phyloP scores from a whole-genome alignment of 2,113 vertebrate species.

The Salminus brasiliensis region DNA sequence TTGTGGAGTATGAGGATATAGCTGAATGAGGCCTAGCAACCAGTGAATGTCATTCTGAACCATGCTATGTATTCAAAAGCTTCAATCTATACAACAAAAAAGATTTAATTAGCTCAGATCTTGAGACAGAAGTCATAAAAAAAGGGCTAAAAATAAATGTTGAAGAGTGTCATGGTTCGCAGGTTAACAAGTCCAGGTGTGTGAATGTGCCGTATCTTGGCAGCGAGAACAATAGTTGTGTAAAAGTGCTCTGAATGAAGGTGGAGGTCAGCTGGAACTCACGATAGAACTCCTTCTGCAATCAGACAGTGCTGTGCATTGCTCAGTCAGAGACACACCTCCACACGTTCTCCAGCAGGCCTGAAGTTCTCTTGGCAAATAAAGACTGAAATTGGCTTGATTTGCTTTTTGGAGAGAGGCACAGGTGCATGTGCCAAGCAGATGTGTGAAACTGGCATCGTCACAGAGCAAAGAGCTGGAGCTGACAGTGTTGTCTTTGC shows the following conservation, averaged over 20 bases:
- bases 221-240: not conserved
- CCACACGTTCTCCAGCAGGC: not conserved
- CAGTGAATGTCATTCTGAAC: constrained; percentile 10
- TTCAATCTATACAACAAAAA: constrained; percentile 22
- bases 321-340: not conserved
- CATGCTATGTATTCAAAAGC: constrained; percentile 1
- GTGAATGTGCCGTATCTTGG: not conserved
- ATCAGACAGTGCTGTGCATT: constrained; percentile 3
- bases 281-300: constrained; percentile 14
- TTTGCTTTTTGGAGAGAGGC: not conserved
- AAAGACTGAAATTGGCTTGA: constrained; percentile 3
- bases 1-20: constrained; percentile 5
- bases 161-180: not conserved
- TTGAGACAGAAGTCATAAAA: not conserved
- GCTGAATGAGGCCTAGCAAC: constrained; percentile 8
- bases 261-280: constrained; percentile 2
- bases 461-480: constrained; percentile 15
- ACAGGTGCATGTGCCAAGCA: constrained; percentile 31
- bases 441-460: not conserved
- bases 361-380: not conserved
- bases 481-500: constrained; percentile 9
- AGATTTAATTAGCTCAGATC: constrained; percentile 18
- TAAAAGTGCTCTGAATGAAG: constrained; percentile 17
- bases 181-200: constrained; percentile 22
- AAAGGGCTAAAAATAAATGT: constrained; percentile 14